Percentiles rank a stretch among this genome's conserved stretches.
phyloP scores from a whole-genome alignment of 2,888 invertebrate species.

The Cerceris rybyensis region DNA sequence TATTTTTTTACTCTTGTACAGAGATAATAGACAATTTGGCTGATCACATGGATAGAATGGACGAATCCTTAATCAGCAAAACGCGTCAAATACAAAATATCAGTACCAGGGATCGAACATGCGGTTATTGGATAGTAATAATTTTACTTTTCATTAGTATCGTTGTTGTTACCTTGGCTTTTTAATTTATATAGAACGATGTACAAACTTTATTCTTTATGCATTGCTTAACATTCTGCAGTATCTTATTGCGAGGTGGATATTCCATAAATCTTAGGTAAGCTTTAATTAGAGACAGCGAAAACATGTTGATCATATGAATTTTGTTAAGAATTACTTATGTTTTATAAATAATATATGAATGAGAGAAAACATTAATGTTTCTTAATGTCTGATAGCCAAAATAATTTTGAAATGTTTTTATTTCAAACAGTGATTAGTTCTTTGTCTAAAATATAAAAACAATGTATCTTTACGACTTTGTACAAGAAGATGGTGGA shows the following conservation, averaged over 20 bases:
- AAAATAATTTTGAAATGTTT: background rate
- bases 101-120: slow-evolving; percentile 87
- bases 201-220: background rate
- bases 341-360: slow-evolving; percentile 23
- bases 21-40: slow-evolving; percentile 90
- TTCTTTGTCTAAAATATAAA: no score
- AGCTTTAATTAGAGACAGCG: background rate
- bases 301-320: slow-evolving; percentile 7
- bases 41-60: slow-evolving; percentile 88
- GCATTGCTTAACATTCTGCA: background rate
- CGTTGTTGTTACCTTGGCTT: slow-evolving; percentile 83
- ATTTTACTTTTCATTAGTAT: slow-evolving; percentile 87
- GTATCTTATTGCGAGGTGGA: no score
- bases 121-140: slow-evolving; percentile 89
- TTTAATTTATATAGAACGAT: slow-evolving; percentile 10
- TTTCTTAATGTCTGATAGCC: background rate
- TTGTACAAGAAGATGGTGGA: no score
- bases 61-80: slow-evolving; percentile 86
- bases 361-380: slow-evolving; percentile 13
- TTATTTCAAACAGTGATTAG: no score
- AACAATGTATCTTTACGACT: no score
- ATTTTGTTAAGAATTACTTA: slow-evolving; percentile 7
- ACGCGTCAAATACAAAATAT: slow-evolving; percentile 87
- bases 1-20: slow-evolving; percentile 76
- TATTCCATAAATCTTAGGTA: background rate